Evolutionary conservation across 2,113 vertebrate genomes (phyloP), one percentile per base, ranked within the genome.

Genomic region (Malaclemys terrapin): DNA sequence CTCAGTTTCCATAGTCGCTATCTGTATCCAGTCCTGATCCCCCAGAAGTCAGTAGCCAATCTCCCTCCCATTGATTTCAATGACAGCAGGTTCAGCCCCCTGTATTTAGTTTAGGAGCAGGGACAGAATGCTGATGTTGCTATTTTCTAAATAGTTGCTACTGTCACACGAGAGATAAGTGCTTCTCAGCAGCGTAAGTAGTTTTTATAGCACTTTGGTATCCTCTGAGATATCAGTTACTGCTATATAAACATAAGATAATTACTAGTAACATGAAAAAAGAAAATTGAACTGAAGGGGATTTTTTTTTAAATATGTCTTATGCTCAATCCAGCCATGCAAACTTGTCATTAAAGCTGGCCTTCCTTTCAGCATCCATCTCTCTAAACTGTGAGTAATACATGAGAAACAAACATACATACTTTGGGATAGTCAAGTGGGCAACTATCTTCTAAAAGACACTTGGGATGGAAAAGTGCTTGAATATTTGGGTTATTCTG

Each of bases 301-400:
- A 45, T 27, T 10, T 11, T 49, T 27, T 49, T 59, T 54, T 4
- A 8, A 17, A 65, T 14, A 42, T 38, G 27, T 14, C 7, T 83
- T 62, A 42, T 65, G 31, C 59, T 65, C 29, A 65, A 52, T 47
- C 87, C 35, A 82, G 57, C 80, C 22, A 59, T 22, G 8, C 2
- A 82, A 85, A 8, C 2, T 20, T 13, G 25, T 47, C 38, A 83
- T 69, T 27, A 92, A 78, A 2, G 8, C 75, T 76, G 47, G 52
- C 49, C 57, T 90, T 75, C 42, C 29, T 76, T 80, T 81, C 75
- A 65, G 22, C 80, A 91, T 96, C 85, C 82, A 27, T 72, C 59
- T 35, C 31, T 65, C 59, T 17, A 65, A 65, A 35, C 59, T 65
- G 29, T 35, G 31, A 65, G 59, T 65, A 65, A 65, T 49, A 11